Evolutionary conservation across 2,888 invertebrate species (phyloP), one percentile per base, ranked within the genome.

Genomic region (Drosophila nr. perissopoda): DNA sequence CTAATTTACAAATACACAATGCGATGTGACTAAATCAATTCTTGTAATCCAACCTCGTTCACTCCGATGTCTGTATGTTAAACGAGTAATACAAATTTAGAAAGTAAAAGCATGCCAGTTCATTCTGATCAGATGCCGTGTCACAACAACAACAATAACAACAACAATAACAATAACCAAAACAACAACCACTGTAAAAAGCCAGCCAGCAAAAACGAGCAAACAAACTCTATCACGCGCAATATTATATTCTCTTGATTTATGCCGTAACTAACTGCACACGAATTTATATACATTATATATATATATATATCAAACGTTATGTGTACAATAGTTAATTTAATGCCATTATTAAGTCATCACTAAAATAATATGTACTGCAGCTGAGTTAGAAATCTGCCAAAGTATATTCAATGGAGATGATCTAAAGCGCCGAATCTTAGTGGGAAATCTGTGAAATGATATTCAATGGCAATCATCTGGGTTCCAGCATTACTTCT

Each of bases 51-150:
- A 60, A 54, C 48, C 48, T 49, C 60, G 46, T 46, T 25, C 53
- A 62, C 0, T 34, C 34, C 59, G 54, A 29, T 56, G 33, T 56
- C 54, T 66, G 67, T 52, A 70, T 68, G 84, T 77, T 74, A 73
- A 70, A 74, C 86, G 69, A 66, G 74, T 66, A 74, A 86, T 86
- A 90, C 81, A 85, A 89, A 86, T 89, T 86, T 86, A 90, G 85
- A 86, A 86, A 86, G 85, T 86, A 86, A 86, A 86, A 88, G 90
- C 85, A 77, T 61, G 71, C 74, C 70, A 40, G 59, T 58, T 49
- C 33, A 61, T 66, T 72, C 81, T 72, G 82, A 77, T 81, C 67
- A 81, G 82, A 70, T 72, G 74, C 66, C 70, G 57, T 64, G 52
- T 59, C 57, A 65, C 61, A 51, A 59, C 59, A 51, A 46, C 34